phyloP scores from a whole-genome alignment of 2,888 invertebrate species.

The Adineta ricciae region DNA sequence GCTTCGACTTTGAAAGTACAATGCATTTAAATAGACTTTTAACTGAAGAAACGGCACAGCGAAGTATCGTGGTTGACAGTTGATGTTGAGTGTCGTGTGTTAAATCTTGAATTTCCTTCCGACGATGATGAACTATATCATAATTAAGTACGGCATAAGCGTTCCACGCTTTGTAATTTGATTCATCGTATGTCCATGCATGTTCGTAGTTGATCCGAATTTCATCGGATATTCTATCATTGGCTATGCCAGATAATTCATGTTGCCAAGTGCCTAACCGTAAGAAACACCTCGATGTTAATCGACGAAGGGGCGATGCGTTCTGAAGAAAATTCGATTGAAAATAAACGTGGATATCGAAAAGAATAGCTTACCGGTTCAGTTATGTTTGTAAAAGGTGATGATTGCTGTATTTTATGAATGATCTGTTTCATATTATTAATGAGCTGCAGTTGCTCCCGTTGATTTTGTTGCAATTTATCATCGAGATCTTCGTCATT shows the following conservation, averaged over 20 bases:
- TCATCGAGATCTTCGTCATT: too few species aligned
- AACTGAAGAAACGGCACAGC: constrained; percentile 81
- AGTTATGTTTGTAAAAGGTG: not conserved
- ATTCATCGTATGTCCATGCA: constrained; percentile 70
- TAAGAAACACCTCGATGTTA: constrained; percentile 67
- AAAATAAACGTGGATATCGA: constrained; percentile 38
- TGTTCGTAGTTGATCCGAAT: constrained; percentile 61
- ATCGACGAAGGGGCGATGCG: constrained; percentile 7
- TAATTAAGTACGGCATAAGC: constrained; percentile 96
- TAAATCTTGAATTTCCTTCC: constrained; percentile 42
- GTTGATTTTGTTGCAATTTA: not conserved
- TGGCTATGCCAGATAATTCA: constrained; percentile 65
- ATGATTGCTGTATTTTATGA: not conserved
- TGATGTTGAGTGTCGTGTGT: not conserved
- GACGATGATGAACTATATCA: constrained; percentile 70
- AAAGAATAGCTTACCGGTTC: not conserved
- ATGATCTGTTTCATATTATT: not conserved
- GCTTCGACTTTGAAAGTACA: constrained; percentile 74
- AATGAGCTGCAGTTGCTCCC: not conserved
- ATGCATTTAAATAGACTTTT: constrained; percentile 92
- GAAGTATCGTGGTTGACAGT: constrained; percentile 45
- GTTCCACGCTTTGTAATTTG: constrained; percentile 88
- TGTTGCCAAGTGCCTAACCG: constrained; percentile 92
- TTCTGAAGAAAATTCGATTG: constrained; percentile 45
- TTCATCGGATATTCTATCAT: constrained; percentile 63